These are phyloP conservation scores for Drosophila dunni DNA, from an alignment of 1,140 invertebrate genomes.

Conservation along the genomic window DNA sequence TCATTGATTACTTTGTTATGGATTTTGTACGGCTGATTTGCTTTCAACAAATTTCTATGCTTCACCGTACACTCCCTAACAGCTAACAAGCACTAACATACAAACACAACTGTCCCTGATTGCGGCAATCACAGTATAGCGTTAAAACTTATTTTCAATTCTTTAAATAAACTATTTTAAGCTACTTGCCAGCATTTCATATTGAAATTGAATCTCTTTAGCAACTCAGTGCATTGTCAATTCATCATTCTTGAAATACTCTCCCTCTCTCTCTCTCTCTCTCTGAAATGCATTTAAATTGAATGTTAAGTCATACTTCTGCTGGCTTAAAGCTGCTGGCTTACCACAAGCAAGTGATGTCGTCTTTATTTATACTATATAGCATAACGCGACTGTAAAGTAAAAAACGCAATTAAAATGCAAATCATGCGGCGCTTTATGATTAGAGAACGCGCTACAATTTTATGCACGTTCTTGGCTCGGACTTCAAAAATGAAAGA, in stretches of 20 bases:
- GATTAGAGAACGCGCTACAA: constrained; percentile 69
- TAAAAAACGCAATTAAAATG: constrained; percentile 62
- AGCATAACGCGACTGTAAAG: constrained; percentile 11
- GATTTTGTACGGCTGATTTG: constrained; percentile 63
- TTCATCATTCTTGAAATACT: neutral
- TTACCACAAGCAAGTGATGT: constrained; percentile 3
- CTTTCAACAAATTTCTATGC: constrained; percentile 42
- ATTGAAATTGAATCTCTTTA: constrained; percentile 4
- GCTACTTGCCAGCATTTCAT: neutral
- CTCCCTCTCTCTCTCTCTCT: no score
- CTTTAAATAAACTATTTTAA: constrained; percentile 14
- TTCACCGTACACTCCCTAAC: constrained; percentile 13
- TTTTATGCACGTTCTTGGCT: constrained; percentile 68
- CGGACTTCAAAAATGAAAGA: constrained; percentile 42
- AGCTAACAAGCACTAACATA: constrained; percentile 16
- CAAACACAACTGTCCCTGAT: constrained; percentile 54
- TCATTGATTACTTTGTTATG: constrained; percentile 80
- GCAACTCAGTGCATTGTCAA: neutral
- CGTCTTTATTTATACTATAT: constrained; percentile 12
- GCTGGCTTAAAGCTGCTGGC: constrained; percentile 3
- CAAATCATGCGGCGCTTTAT: constrained; percentile 58
- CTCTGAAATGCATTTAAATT: constrained; percentile 14
- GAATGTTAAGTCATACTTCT: constrained; percentile 10
- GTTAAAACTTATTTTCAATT: constrained; percentile 56
- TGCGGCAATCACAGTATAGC: constrained; percentile 64